phyloP scores from a whole-genome alignment of 1,140 invertebrate species.

The Ceratina australensis region DNA sequence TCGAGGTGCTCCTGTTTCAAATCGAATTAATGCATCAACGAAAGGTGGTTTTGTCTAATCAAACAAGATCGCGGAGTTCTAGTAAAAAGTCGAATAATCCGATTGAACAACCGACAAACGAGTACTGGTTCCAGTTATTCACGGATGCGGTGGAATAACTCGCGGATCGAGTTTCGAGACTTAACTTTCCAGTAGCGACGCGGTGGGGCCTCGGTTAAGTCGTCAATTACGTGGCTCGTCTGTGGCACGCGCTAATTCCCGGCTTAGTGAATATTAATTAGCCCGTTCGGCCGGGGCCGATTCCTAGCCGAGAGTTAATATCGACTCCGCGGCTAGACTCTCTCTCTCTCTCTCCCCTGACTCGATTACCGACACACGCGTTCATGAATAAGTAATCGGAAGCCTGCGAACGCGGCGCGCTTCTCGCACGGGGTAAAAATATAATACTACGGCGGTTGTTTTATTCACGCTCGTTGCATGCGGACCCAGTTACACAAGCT shows the following conservation, averaged over 20 bases:
- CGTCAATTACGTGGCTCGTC: constrained; percentile 28
- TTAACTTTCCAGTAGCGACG: constrained; percentile 29
- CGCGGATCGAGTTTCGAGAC: constrained; percentile 20
- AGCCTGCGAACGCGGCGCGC: background rate
- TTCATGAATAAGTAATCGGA: constrained; percentile 45
- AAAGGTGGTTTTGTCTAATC: too few relatives aligned
- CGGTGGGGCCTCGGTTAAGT: constrained; percentile 29
- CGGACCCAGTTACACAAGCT: background rate
- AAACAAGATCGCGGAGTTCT: too few relatives aligned
- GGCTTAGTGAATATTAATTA: constrained; percentile 47
- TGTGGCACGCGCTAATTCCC: constrained; percentile 38
- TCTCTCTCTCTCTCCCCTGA: constrained; percentile 3
- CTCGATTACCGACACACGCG: constrained; percentile 35
- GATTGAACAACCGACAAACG: too few relatives aligned
- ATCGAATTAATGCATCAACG: too few relatives aligned
- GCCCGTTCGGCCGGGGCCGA: constrained; percentile 13
- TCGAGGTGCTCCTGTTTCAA: too few relatives aligned
- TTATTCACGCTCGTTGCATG: background rate
- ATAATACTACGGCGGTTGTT: background rate
- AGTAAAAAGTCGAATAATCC: too few relatives aligned
- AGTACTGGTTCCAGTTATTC: background rate
- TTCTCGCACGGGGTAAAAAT: background rate
- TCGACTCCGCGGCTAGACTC: constrained; percentile 20
- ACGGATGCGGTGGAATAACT: background rate
- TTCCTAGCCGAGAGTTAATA: constrained; percentile 36